Base-by-base conservation (phyloP, 2,888 invertebrate genomes). In the Ormyrus labotus region DNA sequence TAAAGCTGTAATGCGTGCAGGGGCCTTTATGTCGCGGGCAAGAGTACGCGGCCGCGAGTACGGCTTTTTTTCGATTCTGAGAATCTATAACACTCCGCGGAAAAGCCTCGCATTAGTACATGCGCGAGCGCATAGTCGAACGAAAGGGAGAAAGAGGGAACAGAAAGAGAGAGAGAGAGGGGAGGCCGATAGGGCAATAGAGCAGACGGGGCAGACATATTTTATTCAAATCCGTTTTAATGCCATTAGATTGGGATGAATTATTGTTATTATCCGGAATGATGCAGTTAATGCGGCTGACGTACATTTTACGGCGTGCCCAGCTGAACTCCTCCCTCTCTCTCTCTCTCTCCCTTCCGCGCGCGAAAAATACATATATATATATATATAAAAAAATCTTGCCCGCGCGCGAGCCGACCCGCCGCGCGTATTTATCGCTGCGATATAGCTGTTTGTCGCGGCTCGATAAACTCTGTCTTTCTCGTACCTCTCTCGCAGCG, bases 201-300 rank as follows among this genome's bases (percentile, higher is more conserved):
- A 69, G 47, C 57, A n/a, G 51, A 53, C 13, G 6, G 48, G 11
- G 64, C 57, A 9, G 57, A 75, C 71, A 79, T 79, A 79, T 81
- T 81, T 81, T 81, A 79, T 79, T 79, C 76, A 79, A 81, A 81
- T 81, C 79, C 79, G 72, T 60, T 79, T 81, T 79, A 79, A 81
- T 76, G 63, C 79, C 64, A 77, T 77, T 82, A 74, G 72, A 73
- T 73, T 73, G 73, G 77, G 60, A 77, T 80, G 77, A 82, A 60
- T 82, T 82, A 82, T 80, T 67, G 71, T 82, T 82, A 82, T 82
- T 82, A 80, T 77, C 77, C 73, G 64, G 64, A 79, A 78, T 81
- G 79, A 79, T 72, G 78, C 75, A 79, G 76, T 81, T 81, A 81
- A 81, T 79, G 71, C 75, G 73, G 55, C 65, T 63, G 63, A 77